Evolutionary conservation across 2,797 vertebrate genomes (phyloP), one percentile per base, ranked within the genome.

Genomic region (Myripristis jacobus): DNA sequence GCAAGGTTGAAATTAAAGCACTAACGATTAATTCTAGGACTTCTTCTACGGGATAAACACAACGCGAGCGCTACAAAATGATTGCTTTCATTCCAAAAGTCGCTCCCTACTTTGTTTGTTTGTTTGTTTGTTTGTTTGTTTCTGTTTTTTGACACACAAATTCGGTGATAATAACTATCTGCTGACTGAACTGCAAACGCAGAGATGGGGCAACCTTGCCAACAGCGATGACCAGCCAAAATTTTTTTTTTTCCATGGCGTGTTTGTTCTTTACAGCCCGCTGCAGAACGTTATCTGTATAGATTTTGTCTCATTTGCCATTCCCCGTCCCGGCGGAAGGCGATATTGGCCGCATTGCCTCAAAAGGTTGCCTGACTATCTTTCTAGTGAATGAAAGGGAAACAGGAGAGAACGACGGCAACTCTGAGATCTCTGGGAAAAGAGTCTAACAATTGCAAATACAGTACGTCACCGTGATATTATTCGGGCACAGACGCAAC

Each of bases 291-390:
- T 80, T 84, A 25, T 52, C 50, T 4, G 4, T 27, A 84, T 85
- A 83, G 82, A 82, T 89, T 85, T 82, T 34, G 71, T 84, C 75
- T 89, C 73, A 77, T 88, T 89, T 87, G 70, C 80, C 36, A 66
- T 86, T 88, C 56, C 31, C 24, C 18, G 1, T 51, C 48, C 54
- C 46, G 16, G 70, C 71, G 77, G 81, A 81, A 69, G 85, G 84
- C 74, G 31, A 79, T 83, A 65, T 80, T 80, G 67, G 25, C 25
- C 27, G 43, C 43, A 44, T 44, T 18, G 43, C 22, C 73, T 86
- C 70, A 79, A 79, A 69, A 77, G 43, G 57, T 66, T 74, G 63
- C 62, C 70, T 69, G 78, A 72, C 78, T 83, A 65, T 84, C 87
- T 68, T 76, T 70, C 54, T 56, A 44, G 66, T 38, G 41, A 81